Conservation (phyloP, 2,888 invertebrate species). For the Leucozona laternaria region DNA sequence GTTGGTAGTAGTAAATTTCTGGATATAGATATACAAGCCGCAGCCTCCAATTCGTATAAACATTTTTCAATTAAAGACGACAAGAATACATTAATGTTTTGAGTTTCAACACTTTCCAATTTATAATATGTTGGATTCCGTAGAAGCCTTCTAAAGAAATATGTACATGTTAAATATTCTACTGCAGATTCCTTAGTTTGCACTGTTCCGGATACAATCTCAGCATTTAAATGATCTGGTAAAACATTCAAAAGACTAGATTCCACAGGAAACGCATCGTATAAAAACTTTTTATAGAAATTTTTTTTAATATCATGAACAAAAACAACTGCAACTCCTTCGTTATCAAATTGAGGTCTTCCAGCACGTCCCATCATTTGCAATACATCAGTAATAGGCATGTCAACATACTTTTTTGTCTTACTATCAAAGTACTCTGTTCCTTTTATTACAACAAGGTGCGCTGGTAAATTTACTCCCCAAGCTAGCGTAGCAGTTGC, state of each 20-base stretch:
- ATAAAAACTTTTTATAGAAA: conserved; percentile 99
- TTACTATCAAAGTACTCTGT: conserved; percentile 99
- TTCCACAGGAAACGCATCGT: conserved; percentile 99
- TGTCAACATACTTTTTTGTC: conserved; percentile 97
- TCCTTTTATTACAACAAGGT: conserved; percentile 98
- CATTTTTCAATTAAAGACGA: conserved; percentile 92
- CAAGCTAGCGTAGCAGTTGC: conserved; percentile 99
- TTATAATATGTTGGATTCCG: conserved; percentile 97
- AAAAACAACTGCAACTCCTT: conserved; percentile 93
- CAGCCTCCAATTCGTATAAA: conserved; percentile 88
- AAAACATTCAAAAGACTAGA: conserved; percentile 95
- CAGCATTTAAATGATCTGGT: conserved; percentile 98
- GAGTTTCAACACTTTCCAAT: conserved; percentile 88
- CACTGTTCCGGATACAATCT: conserved; percentile 98
- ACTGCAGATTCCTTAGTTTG: conserved; percentile 95
- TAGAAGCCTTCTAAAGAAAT: conserved; percentile 95
- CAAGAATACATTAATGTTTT: conserved; percentile 89
- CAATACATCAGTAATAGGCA: conserved; percentile 99
- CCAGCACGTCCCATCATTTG: conserved; percentile 99
- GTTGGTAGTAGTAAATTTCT: conserved; percentile 84
- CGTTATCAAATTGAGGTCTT: conserved; percentile 97
- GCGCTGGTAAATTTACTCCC: conserved; percentile 99
- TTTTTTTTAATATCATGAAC: conserved; percentile 99
- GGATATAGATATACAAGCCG: conserved; percentile 92
- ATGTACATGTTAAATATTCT: conserved; percentile 99